These are phyloP conservation scores for Arremon aurantiirostris DNA, from an alignment of 2,797 vertebrate genomes.

Conservation along the genomic window DNA sequence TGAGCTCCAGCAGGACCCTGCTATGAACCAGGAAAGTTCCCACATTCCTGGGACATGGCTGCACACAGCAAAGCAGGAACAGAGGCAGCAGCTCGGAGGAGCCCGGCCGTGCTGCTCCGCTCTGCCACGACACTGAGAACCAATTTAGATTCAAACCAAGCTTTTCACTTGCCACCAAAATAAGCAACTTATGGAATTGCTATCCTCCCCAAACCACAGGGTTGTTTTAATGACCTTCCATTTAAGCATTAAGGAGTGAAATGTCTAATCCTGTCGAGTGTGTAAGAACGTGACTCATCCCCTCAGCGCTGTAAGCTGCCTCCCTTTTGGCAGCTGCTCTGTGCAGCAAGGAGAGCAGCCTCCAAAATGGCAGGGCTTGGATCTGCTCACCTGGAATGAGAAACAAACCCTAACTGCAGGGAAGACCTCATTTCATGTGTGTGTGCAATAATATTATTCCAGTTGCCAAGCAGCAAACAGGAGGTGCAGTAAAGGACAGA, in stretches of 20 bases:
- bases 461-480: constrained; percentile 24
- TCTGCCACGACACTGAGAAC: background rate
- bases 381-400: background rate
- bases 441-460: background rate
- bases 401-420: constrained; percentile 21
- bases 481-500: background rate
- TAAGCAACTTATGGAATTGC: constrained; percentile 1
- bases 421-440: background rate
- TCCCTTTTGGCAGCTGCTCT: constrained; percentile 14
- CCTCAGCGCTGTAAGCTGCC: background rate
- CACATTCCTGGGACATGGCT: background rate
- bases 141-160: background rate
- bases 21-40: background rate
- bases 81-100: background rate
- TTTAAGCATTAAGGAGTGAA: constrained; percentile 54
- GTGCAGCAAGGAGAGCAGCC: accelerated
- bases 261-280: constrained; percentile 48
- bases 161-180: constrained; percentile 31
- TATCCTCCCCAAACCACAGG: constrained; percentile 37
- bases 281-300: constrained; percentile 47
- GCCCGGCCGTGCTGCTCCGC: background rate
- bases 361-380: background rate
- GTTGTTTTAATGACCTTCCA: constrained; percentile 48
- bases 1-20: background rate
- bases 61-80: background rate